Conservation (phyloP, 2,888 invertebrate genomes). For the Slavum lentiscoides region DNA sequence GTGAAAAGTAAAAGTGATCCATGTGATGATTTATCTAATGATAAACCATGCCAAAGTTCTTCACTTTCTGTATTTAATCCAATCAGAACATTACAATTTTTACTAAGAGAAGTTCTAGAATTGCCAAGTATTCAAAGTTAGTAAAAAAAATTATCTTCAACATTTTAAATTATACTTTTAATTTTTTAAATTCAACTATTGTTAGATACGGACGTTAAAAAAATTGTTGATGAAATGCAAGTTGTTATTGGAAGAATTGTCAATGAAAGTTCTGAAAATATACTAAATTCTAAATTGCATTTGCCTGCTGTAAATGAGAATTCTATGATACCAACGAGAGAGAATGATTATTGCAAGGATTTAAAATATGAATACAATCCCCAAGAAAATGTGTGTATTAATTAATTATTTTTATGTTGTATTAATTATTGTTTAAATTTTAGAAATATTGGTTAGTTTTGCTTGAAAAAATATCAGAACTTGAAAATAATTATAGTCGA, state of each 20-base stretch:
- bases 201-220: slow-evolving; percentile 11
- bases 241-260: slow-evolving; percentile 32
- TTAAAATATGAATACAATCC: slow-evolving; percentile 22
- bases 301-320: not conserved
- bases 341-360: slow-evolving; percentile 3
- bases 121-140: slow-evolving; percentile 36
- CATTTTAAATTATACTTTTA: not conserved
- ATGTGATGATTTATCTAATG: slow-evolving; percentile 8
- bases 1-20: slow-evolving; percentile 27
- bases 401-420: not conserved
- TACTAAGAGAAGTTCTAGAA: slow-evolving; percentile 39
- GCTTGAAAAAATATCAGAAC: slow-evolving; percentile 33
- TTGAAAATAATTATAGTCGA: slow-evolving; percentile 40
- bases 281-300: slow-evolving; percentile 1
- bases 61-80: slow-evolving; percentile 47
- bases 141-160: not conserved
- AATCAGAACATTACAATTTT: slow-evolving; percentile 46
- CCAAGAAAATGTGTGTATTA: slow-evolving; percentile 23
- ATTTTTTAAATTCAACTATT: not conserved
- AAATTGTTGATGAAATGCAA: slow-evolving; percentile 47
- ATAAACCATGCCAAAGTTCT: not conserved
- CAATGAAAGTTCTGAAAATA: slow-evolving; percentile 15
- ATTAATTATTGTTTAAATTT: not conserved
- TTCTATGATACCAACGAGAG: slow-evolving; percentile 41
- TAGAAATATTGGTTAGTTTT: slow-evolving; percentile 36